These are phyloP conservation scores for Drosophila guanche DNA, from an alignment of 1,140 invertebrate species.

Conservation along the genomic window DNA sequence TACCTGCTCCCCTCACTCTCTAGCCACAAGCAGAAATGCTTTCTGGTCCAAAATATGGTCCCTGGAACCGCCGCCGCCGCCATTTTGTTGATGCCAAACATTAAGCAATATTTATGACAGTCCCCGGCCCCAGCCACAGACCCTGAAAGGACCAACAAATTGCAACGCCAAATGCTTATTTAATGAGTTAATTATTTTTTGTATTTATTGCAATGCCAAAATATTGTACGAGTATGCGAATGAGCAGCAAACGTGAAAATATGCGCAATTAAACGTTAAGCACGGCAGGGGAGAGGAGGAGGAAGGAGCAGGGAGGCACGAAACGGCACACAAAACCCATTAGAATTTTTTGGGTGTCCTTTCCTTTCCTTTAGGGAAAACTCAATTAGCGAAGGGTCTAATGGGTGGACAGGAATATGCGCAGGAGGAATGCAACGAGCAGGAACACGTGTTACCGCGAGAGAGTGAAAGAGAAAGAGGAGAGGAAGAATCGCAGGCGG, in stretches of 20 bases:
- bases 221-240: conserved; percentile 44
- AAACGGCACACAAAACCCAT: conserved; percentile 31
- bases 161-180: conserved; percentile 79
- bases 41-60: background rate
- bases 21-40: too few species aligned
- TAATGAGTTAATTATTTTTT: conserved; percentile 82
- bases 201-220: conserved; percentile 71
- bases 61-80: too few species aligned
- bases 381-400: conserved; percentile 55
- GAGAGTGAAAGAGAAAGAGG: too few species aligned
- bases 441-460: too few species aligned
- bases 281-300: background rate
- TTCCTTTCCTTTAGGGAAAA: conserved; percentile 17
- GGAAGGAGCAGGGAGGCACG: too few species aligned
- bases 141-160: conserved; percentile 40
- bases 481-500: too few species aligned
- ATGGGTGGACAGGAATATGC: background rate
- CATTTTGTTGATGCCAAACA: conserved; percentile 49
- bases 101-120: conserved; percentile 79
- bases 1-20: conserved; percentile 43
- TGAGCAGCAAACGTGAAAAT: conserved; percentile 59
- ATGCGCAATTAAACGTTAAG: conserved; percentile 70
- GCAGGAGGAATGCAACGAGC: background rate
- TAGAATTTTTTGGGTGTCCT: conserved; percentile 36
- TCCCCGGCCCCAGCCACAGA: background rate